phyloP scores from a whole-genome alignment of 2,113 vertebrate genomes.

The Barnardius zonarius region DNA sequence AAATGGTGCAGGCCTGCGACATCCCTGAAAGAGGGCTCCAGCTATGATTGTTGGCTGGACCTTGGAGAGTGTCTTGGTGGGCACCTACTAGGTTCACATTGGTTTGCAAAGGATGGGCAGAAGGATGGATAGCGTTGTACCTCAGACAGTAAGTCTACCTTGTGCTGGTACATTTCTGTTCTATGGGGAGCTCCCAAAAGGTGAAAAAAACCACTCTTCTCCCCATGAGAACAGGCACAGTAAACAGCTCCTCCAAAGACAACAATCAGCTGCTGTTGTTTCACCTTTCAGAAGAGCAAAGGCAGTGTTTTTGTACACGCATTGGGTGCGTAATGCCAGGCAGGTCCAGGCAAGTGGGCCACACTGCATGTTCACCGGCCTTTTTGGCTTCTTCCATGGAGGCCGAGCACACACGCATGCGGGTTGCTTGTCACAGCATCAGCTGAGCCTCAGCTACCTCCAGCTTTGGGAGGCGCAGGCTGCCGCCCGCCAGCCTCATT shows the following conservation, averaged over 20 bases:
- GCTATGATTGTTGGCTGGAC: background rate
- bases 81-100: background rate
- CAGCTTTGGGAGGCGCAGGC: background rate
- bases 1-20: background rate
- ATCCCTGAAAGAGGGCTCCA: background rate
- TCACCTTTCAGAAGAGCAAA: background rate
- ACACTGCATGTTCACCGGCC: background rate
- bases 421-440: background rate
- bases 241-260: slow-evolving; percentile 19
- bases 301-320: background rate
- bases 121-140: background rate
- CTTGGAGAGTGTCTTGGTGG: fast-evolving
- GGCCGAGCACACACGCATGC: fast-evolving
- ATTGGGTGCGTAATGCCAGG: background rate
- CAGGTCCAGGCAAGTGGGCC: slow-evolving; percentile 17
- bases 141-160: background rate
- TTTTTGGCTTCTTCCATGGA: background rate
- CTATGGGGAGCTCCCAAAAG: background rate
- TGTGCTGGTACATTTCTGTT: background rate
- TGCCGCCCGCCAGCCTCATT: background rate
- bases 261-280: background rate
- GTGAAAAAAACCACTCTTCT: background rate
- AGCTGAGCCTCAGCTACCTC: background rate
- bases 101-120: background rate
- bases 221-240: background rate